phyloP scores from a whole-genome alignment of 92 coral and sea anemone species.

The Blastomussa wellsi region DNA sequence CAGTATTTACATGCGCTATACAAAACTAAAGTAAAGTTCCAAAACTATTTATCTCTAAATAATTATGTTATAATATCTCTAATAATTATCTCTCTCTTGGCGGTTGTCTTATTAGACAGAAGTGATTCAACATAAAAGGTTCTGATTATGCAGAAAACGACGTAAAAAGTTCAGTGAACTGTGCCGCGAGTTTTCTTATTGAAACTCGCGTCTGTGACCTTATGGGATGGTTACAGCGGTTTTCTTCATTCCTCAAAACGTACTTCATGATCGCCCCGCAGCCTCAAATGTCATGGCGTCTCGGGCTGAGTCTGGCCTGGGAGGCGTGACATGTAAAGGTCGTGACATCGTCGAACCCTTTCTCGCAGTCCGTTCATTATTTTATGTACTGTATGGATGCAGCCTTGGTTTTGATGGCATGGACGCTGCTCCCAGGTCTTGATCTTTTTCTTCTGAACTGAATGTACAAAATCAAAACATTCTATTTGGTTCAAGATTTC shows the following conservation, averaged over 20 bases:
- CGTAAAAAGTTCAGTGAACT: background rate
- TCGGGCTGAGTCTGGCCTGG: conserved; percentile 24
- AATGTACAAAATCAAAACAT: background rate
- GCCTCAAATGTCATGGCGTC: background rate
- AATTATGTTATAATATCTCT: background rate
- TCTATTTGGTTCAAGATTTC: background rate
- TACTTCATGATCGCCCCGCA: background rate
- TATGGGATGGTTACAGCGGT: background rate
- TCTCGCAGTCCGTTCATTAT: conserved; percentile 19
- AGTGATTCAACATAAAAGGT: background rate
- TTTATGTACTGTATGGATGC: conserved; percentile 21
- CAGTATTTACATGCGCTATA: background rate
- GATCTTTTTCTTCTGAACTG: conserved; percentile 41
- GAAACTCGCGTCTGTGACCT: background rate
- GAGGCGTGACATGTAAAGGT: background rate
- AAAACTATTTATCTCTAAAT: background rate
- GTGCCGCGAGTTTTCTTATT: background rate
- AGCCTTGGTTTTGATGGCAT: conserved; percentile 24
- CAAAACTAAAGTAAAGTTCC: background rate
- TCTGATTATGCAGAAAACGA: background rate
- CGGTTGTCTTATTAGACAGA: background rate
- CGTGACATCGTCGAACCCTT: conserved; percentile 25
- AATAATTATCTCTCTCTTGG: background rate
- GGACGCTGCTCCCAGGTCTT: conserved; percentile 20
- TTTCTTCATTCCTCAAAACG: background rate